Evolutionary conservation across 2,797 vertebrate species (phyloP), one percentile per base, ranked within the genome.

Genomic region (Tapirus indicus): DNA sequence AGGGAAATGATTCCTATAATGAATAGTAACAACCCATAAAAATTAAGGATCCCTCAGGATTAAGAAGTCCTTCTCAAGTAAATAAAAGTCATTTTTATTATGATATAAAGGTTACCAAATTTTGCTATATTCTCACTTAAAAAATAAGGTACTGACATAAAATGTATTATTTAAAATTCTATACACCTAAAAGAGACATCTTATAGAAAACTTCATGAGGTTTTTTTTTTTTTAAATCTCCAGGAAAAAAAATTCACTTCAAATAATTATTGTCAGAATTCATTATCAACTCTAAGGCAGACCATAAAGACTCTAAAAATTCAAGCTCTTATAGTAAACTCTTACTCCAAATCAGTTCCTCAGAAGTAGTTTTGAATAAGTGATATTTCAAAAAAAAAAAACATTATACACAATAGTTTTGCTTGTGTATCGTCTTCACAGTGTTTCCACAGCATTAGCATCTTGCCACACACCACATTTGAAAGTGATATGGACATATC

Each of bases 31-130:
- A 47, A 44, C 3, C 18, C 27, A 52, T 71, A 88, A 88, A 95
- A 93, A 94, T 41, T 56, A 88, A 96, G 68, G 32, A 47, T 44
- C 20, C 27, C 23, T 93, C 13, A 62, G 23, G 35, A 75, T 77
- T 84, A 87, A 94, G 88, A 94, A 41, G 7, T 75, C 41, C 25
- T 91, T 84, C 74, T 87, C 29, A 83, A 88, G n/a, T 83, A 95
- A 97, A 95, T 23, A 72, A 72, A 91, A 94, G 62, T 56, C 4
- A 89, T 60, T 80, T 95, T 69, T 71, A 88, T 23, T 52, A 75
- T 29, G 47, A 68, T 25, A 60, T 66, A 58, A 78, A 87, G n/a
- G 38, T 74, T 21, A 77, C 20, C 20, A 91, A 71, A n/a, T 60
- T 74, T 96, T 38, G 7, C 21, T 56, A 56, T 58, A 60, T 11